Base-by-base conservation (phyloP, 2,113 vertebrate genomes). In the Podarcis cretensis region DNA sequence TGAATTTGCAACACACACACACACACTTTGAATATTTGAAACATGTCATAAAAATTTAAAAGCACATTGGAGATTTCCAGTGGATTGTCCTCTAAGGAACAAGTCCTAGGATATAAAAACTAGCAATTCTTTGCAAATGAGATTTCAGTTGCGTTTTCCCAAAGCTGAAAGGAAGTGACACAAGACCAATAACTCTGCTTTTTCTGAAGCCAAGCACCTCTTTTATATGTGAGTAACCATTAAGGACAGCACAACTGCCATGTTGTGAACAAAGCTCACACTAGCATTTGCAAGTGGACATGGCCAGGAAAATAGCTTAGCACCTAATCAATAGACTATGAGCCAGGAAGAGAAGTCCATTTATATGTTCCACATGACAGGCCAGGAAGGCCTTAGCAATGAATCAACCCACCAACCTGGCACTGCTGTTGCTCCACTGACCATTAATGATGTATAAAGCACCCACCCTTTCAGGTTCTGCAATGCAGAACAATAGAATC, bases 361-460 rank as follows among this genome's bases (percentile, higher is more conserved):
- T 75, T 85, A 85, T 85, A 85, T 85, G 73, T 85, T 76, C 84
- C 84, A 85, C 73, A 40, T 85, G 32, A 63, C 84, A 85, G 73
- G 73, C 84, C 73, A 85, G 21, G 69, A 85, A 83, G 23, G 48
- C 23, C 21, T 75, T 37, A 69, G 23, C 59, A 37, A 20, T 65
- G 35, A 81, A 65, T 81, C 63, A 69, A 83, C 66, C 6, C 37
- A 69, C 25, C 66, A 48, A 14, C 37, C 66, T 71, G 81, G 65
- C 21, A 27, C 32, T 54, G 32, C 27, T 9, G 30, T 71, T 84
- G 27, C 9, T 73, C 68, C 32, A 30, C 25, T 63, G n/a, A 43
- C 59, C 59, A 63, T 5, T 63, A 63, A 63, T 20, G 59, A 10
- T 76, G 73, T 37, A 37, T 37, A 82, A 66, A 82, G 32, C 20